Percentiles rank a stretch among this genome's conserved stretches.
Conservation (phyloP, 2,797 vertebrate genomes). For the Pangasius mekongensis region DNA sequence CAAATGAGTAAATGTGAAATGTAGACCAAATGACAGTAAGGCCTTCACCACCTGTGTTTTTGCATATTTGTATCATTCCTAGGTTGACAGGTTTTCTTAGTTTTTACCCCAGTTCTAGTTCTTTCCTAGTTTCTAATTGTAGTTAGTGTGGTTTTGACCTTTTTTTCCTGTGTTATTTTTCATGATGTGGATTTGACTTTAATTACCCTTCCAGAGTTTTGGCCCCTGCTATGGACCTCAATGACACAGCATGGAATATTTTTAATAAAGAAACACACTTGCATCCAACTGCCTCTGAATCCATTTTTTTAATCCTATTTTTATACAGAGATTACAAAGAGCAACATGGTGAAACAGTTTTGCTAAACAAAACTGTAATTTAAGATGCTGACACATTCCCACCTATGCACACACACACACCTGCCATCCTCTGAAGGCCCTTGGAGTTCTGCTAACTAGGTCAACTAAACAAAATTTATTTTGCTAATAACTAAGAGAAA, state of each 20-base stretch:
- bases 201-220: background rate
- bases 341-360: background rate
- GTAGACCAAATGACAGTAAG: background rate
- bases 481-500: background rate
- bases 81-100: background rate
- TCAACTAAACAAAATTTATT: background rate
- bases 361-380: background rate
- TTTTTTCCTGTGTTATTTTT: background rate
- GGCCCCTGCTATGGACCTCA: background rate
- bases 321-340: background rate
- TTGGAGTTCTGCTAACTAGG: background rate
- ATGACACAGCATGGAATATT: background rate
- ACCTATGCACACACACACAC: background rate
- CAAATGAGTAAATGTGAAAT: background rate
- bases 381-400: background rate
- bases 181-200: slow-evolving; percentile 14
- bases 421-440: background rate
- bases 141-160: background rate
- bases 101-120: background rate
- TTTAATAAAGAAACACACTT: background rate
- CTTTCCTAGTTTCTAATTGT: background rate
- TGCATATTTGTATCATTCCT: background rate
- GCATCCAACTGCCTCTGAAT: background rate
- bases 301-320: background rate
- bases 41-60: background rate